phyloP scores from a whole-genome alignment of 2,888 invertebrate species.

The Zelleria hepariella region DNA sequence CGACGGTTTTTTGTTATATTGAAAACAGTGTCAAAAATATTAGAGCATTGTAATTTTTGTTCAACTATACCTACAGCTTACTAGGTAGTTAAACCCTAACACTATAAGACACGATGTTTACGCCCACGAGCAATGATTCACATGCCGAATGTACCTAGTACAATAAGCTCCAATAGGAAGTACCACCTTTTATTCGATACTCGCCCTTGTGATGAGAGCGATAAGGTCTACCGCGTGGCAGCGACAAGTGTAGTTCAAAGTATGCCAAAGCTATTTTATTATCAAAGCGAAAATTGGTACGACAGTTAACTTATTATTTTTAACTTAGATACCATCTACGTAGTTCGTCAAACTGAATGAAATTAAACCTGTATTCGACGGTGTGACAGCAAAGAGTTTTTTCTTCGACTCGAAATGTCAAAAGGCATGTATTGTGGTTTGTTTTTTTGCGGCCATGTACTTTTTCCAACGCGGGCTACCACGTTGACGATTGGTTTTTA shows the following conservation, averaged over 20 bases:
- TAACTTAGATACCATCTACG: background rate
- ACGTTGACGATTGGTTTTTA: background rate
- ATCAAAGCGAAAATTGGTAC: constrained; percentile 2
- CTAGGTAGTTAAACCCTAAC: constrained; percentile 19
- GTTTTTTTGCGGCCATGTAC: background rate
- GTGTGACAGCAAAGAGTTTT: background rate
- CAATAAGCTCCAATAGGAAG: too few relatives aligned
- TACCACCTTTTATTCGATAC: too few relatives aligned
- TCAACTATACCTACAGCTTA: constrained; percentile 13
- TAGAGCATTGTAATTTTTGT: background rate
- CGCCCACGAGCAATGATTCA: constrained; percentile 41
- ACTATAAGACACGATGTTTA: constrained; percentile 19
- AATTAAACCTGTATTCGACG: background rate
- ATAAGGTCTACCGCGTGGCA: too few relatives aligned
- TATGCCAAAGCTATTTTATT: background rate
- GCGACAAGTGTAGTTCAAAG: too few relatives aligned
- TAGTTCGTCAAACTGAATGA: background rate
- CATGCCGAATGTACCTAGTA: background rate
- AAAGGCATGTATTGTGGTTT: background rate
- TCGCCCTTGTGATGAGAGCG: too few relatives aligned
- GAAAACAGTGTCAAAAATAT: too few relatives aligned
- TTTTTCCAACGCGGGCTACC: background rate
- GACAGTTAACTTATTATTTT: constrained; percentile 2
- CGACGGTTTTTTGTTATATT: too few relatives aligned
- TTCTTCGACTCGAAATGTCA: background rate